A percentile compares a stretch with the other conserved stretches of the same genome.
Evolutionary conservation across 2,113 vertebrate species (phyloP).

Genomic region (Thomomys bottae): DNA sequence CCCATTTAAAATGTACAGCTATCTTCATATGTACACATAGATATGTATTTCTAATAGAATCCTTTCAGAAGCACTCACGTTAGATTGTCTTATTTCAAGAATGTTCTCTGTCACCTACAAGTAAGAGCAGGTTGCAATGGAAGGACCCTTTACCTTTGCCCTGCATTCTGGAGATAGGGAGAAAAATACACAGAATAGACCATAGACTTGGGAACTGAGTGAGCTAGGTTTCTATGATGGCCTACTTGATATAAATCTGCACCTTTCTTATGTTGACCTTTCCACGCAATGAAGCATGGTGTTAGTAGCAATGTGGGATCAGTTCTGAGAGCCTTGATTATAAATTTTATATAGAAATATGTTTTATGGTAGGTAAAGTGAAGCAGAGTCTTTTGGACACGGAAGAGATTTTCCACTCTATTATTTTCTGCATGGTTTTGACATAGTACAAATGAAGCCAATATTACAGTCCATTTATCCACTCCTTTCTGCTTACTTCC

Average conservation of each 20-base stretch:
- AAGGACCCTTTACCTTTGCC: not conserved
- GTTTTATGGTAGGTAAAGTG: conserved; percentile 29
- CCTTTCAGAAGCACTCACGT: not conserved
- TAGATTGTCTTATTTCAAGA: conserved; percentile 35
- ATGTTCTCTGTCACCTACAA: not conserved
- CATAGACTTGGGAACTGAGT: not conserved
- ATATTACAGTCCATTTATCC: conserved; percentile 28
- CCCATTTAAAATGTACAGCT: conserved; percentile 26
- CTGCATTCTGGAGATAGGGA: not conserved
- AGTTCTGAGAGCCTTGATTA: not conserved
- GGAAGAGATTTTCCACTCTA: conserved; percentile 7
- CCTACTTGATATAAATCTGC: not conserved
- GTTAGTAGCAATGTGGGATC: not conserved
- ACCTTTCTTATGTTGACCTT: not conserved
- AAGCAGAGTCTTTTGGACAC: conserved; percentile 1
- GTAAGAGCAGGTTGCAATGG: not conserved
- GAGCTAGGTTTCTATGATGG: not conserved
- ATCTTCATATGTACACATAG: not conserved
- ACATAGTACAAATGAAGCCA: conserved; percentile 43
- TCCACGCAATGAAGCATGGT: not conserved
- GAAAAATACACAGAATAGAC: not conserved
- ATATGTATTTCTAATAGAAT: not conserved
- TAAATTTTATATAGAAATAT: conserved; percentile 1
- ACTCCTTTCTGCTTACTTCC: not conserved
- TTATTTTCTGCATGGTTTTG: conserved; percentile 45